Evolutionary conservation across 2,113 vertebrate species (phyloP), one percentile per base, ranked within the genome.

Genomic region (Polypterus senegalus): DNA sequence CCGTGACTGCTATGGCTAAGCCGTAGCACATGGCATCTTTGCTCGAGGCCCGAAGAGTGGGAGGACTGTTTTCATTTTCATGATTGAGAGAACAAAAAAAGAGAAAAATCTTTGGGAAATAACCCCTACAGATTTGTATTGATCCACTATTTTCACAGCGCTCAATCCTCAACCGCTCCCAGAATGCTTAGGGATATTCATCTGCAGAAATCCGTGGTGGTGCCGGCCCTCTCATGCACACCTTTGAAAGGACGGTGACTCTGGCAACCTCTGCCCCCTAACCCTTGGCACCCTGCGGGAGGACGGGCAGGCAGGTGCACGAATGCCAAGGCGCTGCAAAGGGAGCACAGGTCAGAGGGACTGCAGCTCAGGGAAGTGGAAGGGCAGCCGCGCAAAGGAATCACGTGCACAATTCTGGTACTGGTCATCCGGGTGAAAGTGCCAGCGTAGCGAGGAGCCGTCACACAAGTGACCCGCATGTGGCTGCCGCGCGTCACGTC

Each of bases 321-420:
- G 67, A 72, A 65, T 73, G 69, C 67, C 77, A 76, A 78, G 72
- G 74, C 77, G 69, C 72, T 27, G 73, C 63, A 64, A 72, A 74
- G 73, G 78, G 77, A 73, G 73, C 75, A 78, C 77, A 83, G 79
- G 70, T 81, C 79, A 83, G 80, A 83, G 81, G 76, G 80, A 82
- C 80, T 69, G 79, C 72, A 84, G 81, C 78, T 81, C 73, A 81
- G 73, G 73, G 75, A 74, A 74, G 69, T 76, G 62, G 72, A 73
- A 74, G 67, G 67, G 67, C 73, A 57, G 47, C 47, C 49, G 58
- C 71, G 54, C 57, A 58, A 58, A 51, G 57, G 44, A 65, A 57
- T 63, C 62, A 27, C 27, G 27, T 27, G 52, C 63, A 46, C 54
- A 48, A 47, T 60, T 49, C 48, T 63, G 63, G 10, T 67, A 70